Percentiles rank a stretch among this genome's conserved stretches.
Conservation (phyloP, 2,797 vertebrate species). For the Rhinatrema bivittatum region DNA sequence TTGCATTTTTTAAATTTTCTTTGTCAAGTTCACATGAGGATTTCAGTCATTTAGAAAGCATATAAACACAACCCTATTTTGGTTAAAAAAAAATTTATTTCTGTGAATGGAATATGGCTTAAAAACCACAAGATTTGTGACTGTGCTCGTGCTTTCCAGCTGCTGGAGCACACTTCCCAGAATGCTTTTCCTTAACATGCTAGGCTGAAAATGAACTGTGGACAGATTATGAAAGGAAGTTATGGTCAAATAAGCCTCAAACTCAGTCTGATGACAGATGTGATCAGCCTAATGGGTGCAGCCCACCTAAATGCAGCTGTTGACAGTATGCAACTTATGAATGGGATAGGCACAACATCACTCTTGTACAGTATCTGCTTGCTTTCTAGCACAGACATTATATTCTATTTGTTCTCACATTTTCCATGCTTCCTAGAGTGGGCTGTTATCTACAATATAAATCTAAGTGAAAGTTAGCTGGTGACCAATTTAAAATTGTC, state of each 20-base stretch:
- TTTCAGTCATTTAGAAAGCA: constrained; percentile 4
- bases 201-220: constrained; percentile 31
- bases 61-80: not conserved
- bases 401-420: constrained; percentile 4
- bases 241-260: constrained; percentile 49
- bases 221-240: constrained; percentile 26
- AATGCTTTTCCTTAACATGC: not conserved
- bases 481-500: too few relatives aligned
- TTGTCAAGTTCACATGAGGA: too few relatives aligned
- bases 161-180: not conserved
- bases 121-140: not conserved
- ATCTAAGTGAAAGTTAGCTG: not conserved
- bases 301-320: constrained; percentile 51
- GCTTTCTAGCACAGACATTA: constrained; percentile 23
- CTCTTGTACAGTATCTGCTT: constrained; percentile 28
- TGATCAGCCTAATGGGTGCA: constrained; percentile 50
- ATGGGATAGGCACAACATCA: constrained; percentile 13
- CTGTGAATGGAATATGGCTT: constrained; percentile 2
- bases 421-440: not conserved
- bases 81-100: constrained; percentile 4
- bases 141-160: not conserved
- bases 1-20: too few relatives aligned
- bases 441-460: constrained; percentile 5
- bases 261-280: constrained; percentile 60
- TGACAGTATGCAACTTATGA: constrained; percentile 50